A percentile compares a stretch with the other conserved stretches of the same genome.
These are phyloP conservation scores for Micrastur ruficollis DNA, from an alignment of 2,797 vertebrate genomes.

Conservation along the genomic window DNA sequence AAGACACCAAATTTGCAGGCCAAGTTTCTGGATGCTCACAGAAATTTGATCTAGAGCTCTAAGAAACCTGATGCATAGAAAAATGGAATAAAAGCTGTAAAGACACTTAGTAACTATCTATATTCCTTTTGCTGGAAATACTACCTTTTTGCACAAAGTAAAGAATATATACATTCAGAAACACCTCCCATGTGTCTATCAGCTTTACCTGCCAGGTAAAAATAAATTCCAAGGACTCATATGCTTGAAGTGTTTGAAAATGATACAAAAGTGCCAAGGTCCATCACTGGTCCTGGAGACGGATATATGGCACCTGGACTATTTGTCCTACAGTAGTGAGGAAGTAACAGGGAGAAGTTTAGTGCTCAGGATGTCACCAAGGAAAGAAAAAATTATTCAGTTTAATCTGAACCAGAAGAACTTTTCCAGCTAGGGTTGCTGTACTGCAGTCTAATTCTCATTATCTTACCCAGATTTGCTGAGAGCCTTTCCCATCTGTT, in stretches of 20 bases:
- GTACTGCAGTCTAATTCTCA: neutral
- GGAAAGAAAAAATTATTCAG: neutral
- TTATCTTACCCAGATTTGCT: neutral
- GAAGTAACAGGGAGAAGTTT: neutral
- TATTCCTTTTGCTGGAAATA: neutral
- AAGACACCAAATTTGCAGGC: neutral
- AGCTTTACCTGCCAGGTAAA: neutral
- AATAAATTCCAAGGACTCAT: neutral
- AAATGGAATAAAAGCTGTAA: neutral
- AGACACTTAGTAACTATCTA: neutral
- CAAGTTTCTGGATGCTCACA: neutral
- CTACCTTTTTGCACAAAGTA: neutral
- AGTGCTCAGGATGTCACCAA: neutral
- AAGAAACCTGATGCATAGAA: neutral
- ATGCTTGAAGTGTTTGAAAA: neutral
- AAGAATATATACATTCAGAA: neutral
- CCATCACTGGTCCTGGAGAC: neutral
- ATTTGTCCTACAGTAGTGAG: neutral
- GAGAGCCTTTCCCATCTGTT: neutral
- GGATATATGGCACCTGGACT: neutral
- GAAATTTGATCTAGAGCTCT: neutral
- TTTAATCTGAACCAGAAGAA: neutral
- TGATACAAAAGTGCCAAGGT: accelerated
- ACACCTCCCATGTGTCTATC: neutral
- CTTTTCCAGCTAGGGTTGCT: neutral